Conservation (phyloP, 2,888 invertebrate species). For the Drosophila multiciliata region DNA sequence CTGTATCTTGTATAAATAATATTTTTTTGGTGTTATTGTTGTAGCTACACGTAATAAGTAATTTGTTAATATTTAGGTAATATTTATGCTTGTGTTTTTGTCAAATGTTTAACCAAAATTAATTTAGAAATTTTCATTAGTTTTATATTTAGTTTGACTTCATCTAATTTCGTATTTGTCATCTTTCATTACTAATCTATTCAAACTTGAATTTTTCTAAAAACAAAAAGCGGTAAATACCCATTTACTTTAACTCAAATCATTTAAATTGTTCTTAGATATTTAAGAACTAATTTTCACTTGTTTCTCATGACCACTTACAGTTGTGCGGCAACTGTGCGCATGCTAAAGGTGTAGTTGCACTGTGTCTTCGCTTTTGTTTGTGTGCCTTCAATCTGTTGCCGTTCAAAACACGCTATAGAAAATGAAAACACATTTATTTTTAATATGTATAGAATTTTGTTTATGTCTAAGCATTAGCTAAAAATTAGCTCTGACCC, state of each 20-base stretch:
- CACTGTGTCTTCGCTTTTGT: slow-evolving; percentile 7
- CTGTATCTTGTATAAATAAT: slow-evolving; percentile 34
- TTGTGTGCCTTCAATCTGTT: slow-evolving; percentile 16
- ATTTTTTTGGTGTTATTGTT: slow-evolving; percentile 59
- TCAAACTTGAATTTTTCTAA: slow-evolving; percentile 23
- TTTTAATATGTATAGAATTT: slow-evolving; percentile 15
- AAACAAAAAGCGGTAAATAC: slow-evolving; percentile 40
- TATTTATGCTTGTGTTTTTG: slow-evolving; percentile 70
- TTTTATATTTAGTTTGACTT: slow-evolving; percentile 25
- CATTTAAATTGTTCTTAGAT: slow-evolving; percentile 4
- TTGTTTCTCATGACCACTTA: background rate
- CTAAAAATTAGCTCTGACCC: slow-evolving; percentile 22
- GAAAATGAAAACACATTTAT: slow-evolving; percentile 6
- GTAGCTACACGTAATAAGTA: slow-evolving; percentile 56
- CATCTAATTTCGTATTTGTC: slow-evolving; percentile 30
- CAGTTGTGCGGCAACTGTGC: slow-evolving; percentile 29
- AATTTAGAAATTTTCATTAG: slow-evolving; percentile 42
- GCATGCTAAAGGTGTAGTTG: slow-evolving; percentile 25
- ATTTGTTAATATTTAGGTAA: slow-evolving; percentile 39
- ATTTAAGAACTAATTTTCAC: slow-evolving; percentile 12
- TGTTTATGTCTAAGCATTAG: slow-evolving; percentile 28
- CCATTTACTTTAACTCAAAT: slow-evolving; percentile 31
- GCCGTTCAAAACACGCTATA: background rate
- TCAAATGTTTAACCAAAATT: slow-evolving; percentile 75
- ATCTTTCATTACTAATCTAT: slow-evolving; percentile 39